Evolutionary conservation across 2,113 vertebrate genomes (phyloP), one percentile per base, ranked within the genome.

Genomic region (Falcunculus frontatus): DNA sequence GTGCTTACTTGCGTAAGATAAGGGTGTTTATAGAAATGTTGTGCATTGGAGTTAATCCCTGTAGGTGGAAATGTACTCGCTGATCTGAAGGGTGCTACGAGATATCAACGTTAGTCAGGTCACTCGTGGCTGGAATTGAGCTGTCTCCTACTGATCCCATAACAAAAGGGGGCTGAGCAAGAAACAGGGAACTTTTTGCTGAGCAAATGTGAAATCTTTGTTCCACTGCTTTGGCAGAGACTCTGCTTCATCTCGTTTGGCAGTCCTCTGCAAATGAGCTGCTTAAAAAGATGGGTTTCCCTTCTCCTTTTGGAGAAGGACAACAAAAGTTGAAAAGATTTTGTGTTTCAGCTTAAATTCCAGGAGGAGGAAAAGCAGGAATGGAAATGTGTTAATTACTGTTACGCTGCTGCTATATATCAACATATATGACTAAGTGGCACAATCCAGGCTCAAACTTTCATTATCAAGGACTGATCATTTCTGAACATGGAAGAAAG

Each of bases 381-480:
- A 53, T 39, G 37, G 67, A 88, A 95, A 92, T 88, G 82, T 95
- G 67, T 60, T 94, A 39, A 94, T 92, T 88, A 85, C 75, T 22
- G 9, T 39, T 62, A 35, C 0, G 1, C 44, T 85, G 21, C 68
- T 70, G 59, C 19, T 73, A 1, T 50, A 5, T 74, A 83, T 20
- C 63, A 90, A 93, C 67, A 77, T 69, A 42, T 8, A 88, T 41
- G 22, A 76, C 65, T 85, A 92, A 79, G 50, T 44, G 69, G 33
- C 53, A 91, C 87, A 90, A 65, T 74, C 92, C 85, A 68, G 67
- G 39, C 23, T 91, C 47, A 42, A 56, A n/a, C 18, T 59, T 85
- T 56, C 30, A 1, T 62, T 50, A 69, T 29, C 53, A 79, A 65
- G 52, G 46, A 20, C 4, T 64, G 33, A 47, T 60, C 10, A 46